Percentiles rank a stretch among this genome's conserved stretches.
These are phyloP conservation scores for Urechis unicinctus DNA, from an alignment of 2,888 invertebrate species.

Conservation along the genomic window DNA sequence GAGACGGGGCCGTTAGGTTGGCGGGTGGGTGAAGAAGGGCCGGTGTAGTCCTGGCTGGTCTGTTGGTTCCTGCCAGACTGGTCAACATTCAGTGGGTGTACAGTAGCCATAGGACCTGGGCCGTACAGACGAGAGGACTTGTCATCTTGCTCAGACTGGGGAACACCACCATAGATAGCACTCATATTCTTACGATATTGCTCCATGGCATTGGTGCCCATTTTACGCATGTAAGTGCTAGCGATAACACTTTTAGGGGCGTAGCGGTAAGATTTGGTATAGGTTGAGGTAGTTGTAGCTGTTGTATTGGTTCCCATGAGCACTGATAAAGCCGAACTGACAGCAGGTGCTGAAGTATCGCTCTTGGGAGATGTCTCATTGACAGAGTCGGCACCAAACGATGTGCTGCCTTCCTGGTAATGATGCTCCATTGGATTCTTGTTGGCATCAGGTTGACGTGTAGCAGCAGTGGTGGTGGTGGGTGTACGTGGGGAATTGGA, in stretches of 20 bases:
- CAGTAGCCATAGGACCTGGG: conserved; percentile 5
- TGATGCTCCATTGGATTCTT: not conserved
- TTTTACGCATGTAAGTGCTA: conserved; percentile 44
- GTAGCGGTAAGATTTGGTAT: conserved; percentile 27
- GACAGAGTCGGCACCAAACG: not conserved
- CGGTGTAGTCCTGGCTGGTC: not conserved
- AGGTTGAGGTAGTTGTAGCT: not conserved
- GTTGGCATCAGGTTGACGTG: not conserved
- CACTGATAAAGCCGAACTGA: conserved; percentile 16
- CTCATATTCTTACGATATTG: conserved; percentile 40
- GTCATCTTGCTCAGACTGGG: not conserved
- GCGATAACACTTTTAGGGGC: conserved; percentile 47
- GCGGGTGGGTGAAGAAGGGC: not conserved
- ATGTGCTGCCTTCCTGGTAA: not conserved
- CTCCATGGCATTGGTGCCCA: conserved; percentile 33
- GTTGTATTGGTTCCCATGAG: conserved; percentile 7
- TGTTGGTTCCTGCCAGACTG: no score
- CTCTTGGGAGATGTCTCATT: not conserved
- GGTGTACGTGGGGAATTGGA: not conserved
- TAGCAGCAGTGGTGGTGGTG: not conserved
- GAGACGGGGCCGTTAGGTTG: not conserved
- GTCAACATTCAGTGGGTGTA: conserved; percentile 1
- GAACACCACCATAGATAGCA: conserved; percentile 24
- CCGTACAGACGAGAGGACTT: not conserved
- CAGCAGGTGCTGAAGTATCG: conserved; percentile 8